Conservation (phyloP, 2,113 vertebrate genomes). For the Charina bottae region DNA sequence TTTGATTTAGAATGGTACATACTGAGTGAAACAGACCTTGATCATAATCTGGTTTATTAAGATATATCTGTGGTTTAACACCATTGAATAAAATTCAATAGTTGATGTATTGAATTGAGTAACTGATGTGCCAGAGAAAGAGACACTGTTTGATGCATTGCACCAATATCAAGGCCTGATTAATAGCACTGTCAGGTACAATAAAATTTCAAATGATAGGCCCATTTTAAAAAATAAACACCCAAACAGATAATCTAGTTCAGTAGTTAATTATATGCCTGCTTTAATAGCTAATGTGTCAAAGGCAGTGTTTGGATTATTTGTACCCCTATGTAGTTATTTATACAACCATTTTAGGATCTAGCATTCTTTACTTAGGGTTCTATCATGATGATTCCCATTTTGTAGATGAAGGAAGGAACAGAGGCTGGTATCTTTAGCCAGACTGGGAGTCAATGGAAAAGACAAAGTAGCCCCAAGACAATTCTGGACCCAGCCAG, state of each 20-base stretch:
- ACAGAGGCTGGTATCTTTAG: neutral
- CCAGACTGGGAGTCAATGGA: neutral
- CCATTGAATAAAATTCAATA: conserved; percentile 60
- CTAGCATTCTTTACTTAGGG: neutral
- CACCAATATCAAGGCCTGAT: conserved; percentile 37
- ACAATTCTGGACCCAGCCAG: neutral
- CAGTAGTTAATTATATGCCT: conserved; percentile 44
- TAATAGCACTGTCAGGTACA: conserved; percentile 34
- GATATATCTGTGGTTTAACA: conserved; percentile 60
- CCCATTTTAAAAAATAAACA: conserved; percentile 46
- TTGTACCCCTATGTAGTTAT: conserved; percentile 1
- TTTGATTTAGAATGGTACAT: conserved; percentile 60
- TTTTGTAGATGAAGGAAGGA: neutral
- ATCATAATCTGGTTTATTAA: conserved; percentile 56
- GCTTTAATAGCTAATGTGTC: conserved; percentile 47
- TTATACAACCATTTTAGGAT: neutral
- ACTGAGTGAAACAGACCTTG: conserved; percentile 52
- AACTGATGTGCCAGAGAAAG: conserved; percentile 39
- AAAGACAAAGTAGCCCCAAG: neutral
- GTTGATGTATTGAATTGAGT: conserved; percentile 51
- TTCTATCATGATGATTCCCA: neutral
- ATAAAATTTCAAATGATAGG: conserved; percentile 36
- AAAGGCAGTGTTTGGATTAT: conserved; percentile 41
- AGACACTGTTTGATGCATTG: conserved; percentile 45
- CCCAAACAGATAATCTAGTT: conserved; percentile 50